phyloP scores from a whole-genome alignment of 2,113 vertebrate species.

The Engystomops pustulosus region DNA sequence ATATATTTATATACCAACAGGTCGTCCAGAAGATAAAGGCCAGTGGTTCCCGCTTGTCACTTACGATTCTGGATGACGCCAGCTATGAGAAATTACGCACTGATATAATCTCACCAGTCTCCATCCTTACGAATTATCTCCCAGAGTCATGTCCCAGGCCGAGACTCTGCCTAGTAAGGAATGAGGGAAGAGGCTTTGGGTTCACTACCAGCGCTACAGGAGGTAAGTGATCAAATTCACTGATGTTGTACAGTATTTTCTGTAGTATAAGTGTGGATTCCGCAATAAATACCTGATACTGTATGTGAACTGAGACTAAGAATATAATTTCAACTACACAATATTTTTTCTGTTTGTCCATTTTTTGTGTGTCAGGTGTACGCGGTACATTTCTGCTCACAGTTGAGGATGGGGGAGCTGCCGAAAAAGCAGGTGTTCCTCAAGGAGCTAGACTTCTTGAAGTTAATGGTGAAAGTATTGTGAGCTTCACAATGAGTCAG shows the following conservation, averaged over 20 bases:
- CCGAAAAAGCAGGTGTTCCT: slow-evolving; percentile 82
- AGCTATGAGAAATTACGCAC: slow-evolving; percentile 69
- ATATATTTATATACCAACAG: slow-evolving; percentile 72
- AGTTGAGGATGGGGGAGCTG: slow-evolving; percentile 77
- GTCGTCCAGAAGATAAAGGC: slow-evolving; percentile 82
- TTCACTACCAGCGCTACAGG: slow-evolving; percentile 55
- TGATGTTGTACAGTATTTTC: too few relatives aligned
- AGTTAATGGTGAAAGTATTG: slow-evolving; percentile 81
- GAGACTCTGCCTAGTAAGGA: slow-evolving; percentile 24
- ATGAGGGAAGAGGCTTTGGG: slow-evolving; percentile 48
- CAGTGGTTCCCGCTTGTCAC: slow-evolving; percentile 80
- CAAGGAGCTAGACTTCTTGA: slow-evolving; percentile 83
- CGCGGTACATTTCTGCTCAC: slow-evolving; percentile 78
- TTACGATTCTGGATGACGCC: slow-evolving; percentile 74
- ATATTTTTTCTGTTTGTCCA: background rate
- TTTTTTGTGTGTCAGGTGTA: slow-evolving; percentile 69
- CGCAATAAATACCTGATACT: too few relatives aligned
- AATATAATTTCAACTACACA: too few relatives aligned
- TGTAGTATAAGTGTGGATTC: too few relatives aligned
- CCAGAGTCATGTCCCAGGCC: slow-evolving; percentile 43
- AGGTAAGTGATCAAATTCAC: slow-evolving; percentile 19
- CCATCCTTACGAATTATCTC: slow-evolving; percentile 60
- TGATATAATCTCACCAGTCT: slow-evolving; percentile 63
- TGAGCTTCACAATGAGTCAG: slow-evolving; percentile 68
- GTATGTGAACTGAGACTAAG: too few relatives aligned